A percentile compares a stretch with the other conserved stretches of the same genome.
Conservation (phyloP, 2,888 invertebrate species). For the Laspeyria flexula region DNA sequence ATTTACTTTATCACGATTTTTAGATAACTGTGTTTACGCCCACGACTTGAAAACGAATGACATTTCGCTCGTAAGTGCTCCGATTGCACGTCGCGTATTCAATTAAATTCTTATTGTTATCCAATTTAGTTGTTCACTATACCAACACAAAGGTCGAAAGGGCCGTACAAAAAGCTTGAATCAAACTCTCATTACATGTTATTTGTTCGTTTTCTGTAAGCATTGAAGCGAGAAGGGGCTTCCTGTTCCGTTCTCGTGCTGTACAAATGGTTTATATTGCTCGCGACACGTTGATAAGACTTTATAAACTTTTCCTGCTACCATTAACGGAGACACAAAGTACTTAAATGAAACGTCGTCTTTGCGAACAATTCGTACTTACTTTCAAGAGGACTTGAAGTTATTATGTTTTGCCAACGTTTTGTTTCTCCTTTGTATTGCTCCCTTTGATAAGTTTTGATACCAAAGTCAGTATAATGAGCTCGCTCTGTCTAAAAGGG, state of each 20-base stretch:
- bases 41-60: constrained; percentile 11
- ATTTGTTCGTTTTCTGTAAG: constrained; percentile 63
- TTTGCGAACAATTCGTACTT: constrained; percentile 29
- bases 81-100: constrained; percentile 12
- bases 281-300: constrained; percentile 47
- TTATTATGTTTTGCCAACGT: constrained; percentile 20
- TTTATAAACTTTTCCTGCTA: constrained; percentile 54
- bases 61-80: constrained; percentile 13
- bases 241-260: constrained; percentile 70
- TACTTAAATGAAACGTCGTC: constrained; percentile 16
- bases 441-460: constrained; percentile 30
- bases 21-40: constrained; percentile 22
- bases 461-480: constrained; percentile 20
- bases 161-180: constrained; percentile 69
- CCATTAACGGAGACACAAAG: constrained; percentile 30
- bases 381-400: constrained; percentile 22
- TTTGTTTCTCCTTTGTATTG: constrained; percentile 20
- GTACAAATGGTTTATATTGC: constrained; percentile 45
- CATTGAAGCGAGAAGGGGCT: constrained; percentile 64
- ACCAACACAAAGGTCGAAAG: constrained; percentile 64
- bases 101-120: constrained; percentile 42
- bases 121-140: constrained; percentile 49
- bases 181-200: constrained; percentile 70
- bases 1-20: constrained; percentile 42
- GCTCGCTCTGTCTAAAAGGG: constrained; percentile 25